Evolutionary conservation across 64 coral and sea anemone species (phyloP).

Genomic region (Porites lutea): DNA sequence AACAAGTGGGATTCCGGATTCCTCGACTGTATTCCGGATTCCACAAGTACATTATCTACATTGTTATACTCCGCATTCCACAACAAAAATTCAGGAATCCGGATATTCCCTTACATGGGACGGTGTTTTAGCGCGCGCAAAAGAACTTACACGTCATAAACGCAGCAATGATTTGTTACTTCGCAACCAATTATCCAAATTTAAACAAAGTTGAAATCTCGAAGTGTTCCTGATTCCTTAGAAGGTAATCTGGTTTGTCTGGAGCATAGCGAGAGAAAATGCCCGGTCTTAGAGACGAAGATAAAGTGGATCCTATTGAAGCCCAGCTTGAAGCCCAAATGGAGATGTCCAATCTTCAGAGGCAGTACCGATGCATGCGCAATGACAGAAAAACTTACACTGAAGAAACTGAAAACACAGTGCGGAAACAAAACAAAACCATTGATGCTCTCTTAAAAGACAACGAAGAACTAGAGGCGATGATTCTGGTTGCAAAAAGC

Average conservation of each 20-base stretch:
- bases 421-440: slow-evolving; percentile 78
- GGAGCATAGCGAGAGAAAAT: neutral
- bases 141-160: neutral
- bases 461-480: slow-evolving; percentile 63
- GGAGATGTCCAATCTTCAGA: slow-evolving; percentile 77
- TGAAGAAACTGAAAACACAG: slow-evolving; percentile 86
- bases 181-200: neutral
- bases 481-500: slow-evolving; percentile 67
- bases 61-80: too few species aligned
- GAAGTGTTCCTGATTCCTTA: neutral
- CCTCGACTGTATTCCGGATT: too few species aligned
- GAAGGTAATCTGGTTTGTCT: neutral
- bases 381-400: slow-evolving; percentile 93
- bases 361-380: slow-evolving; percentile 87
- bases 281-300: slow-evolving; percentile 75
- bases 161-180: neutral
- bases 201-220: too few species aligned
- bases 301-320: slow-evolving; percentile 84
- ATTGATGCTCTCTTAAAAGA: slow-evolving; percentile 83
- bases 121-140: neutral
- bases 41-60: too few species aligned
- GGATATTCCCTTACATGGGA: too few species aligned
- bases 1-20: too few species aligned
- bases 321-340: slow-evolving; percentile 86
- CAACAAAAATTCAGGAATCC: too few species aligned